Evolutionary conservation across 2,888 invertebrate genomes (phyloP).

Genomic region (Neelides folsomi): DNA sequence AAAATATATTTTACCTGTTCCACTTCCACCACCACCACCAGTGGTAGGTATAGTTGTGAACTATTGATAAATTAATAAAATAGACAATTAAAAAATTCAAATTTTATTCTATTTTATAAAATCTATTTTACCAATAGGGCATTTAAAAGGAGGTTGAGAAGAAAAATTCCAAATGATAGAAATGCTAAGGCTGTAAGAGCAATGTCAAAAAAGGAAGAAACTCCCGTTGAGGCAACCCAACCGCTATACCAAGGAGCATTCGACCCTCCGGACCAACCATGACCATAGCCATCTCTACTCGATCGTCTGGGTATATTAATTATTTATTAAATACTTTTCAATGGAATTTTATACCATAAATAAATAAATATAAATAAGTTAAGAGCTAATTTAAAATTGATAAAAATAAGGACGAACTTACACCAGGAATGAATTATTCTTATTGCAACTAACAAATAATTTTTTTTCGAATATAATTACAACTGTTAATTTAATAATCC

Average conservation of each 20-base stretch:
- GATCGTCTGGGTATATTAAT: not conserved
- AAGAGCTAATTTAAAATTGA: too few species aligned
- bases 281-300: conserved; percentile 8
- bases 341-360: too few species aligned
- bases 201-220: conserved; percentile 28
- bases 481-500: too few species aligned
- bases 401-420: too few species aligned
- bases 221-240: not conserved
- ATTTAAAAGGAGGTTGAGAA: conserved; percentile 30
- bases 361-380: too few species aligned
- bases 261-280: conserved; percentile 7
- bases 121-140: conserved; percentile 21
- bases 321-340: too few species aligned
- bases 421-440: too few species aligned
- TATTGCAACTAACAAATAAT: too few species aligned
- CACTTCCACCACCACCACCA: conserved; percentile 1
- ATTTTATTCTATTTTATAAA: too few species aligned
- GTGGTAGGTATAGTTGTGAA: not conserved
- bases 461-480: too few species aligned
- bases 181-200: conserved; percentile 31
- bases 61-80: not conserved
- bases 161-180: conserved; percentile 28
- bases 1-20: not conserved
- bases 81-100: not conserved
- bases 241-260: too few species aligned